Percentiles rank a stretch among this genome's conserved stretches.
Conservation (phyloP, 2,888 invertebrate species). For the Helleia helle region DNA sequence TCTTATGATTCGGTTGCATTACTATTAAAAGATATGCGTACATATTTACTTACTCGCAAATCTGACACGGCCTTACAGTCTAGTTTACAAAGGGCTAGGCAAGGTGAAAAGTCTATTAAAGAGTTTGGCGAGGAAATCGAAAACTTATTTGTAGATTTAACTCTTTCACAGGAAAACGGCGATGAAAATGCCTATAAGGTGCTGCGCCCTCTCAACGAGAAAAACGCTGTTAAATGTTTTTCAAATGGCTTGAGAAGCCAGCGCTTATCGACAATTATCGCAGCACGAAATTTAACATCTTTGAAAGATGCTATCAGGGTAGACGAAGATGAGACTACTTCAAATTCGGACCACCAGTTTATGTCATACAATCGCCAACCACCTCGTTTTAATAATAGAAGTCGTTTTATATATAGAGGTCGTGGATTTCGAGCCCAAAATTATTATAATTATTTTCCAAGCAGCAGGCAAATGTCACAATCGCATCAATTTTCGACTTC, state of each 20-base stretch:
- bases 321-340: conserved; percentile 13
- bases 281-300: conserved; percentile 13
- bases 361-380: too few relatives aligned
- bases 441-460: not conserved
- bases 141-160: conserved; percentile 19
- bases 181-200: conserved; percentile 13
- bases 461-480: not conserved
- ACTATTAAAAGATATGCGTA: conserved; percentile 13
- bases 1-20: not conserved
- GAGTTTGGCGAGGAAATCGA: conserved; percentile 13
- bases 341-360: not conserved
- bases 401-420: too few relatives aligned
- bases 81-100: conserved; percentile 3
- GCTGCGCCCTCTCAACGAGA: conserved; percentile 19
- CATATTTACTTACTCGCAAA: conserved; percentile 14
- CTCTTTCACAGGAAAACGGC: conserved; percentile 20
- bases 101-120: conserved; percentile 10
- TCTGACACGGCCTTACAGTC: conserved; percentile 12
- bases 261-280: conserved; percentile 18
- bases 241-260: conserved; percentile 18
- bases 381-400: too few relatives aligned
- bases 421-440: not conserved
- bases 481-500: not conserved
- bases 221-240: conserved; percentile 19
- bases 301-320: conserved; percentile 16